phyloP scores from a whole-genome alignment of 1,140 invertebrate genomes.

The Eciton burchellii region DNA sequence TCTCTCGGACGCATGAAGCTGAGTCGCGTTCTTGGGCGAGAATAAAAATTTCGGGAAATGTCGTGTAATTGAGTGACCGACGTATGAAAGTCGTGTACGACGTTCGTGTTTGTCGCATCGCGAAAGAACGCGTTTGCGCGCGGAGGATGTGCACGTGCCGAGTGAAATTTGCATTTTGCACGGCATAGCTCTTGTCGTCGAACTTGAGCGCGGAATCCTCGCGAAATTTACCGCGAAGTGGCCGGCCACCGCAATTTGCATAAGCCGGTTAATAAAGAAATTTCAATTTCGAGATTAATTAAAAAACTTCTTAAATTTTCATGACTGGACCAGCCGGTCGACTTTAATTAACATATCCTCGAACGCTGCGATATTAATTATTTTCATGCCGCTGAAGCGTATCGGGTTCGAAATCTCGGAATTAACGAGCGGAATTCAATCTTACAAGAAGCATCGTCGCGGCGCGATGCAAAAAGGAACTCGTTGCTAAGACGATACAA shows the following conservation, averaged over 20 bases:
- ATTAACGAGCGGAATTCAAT: conserved; percentile 4
- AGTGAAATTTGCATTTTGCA: conserved; percentile 41
- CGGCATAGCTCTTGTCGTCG: conserved; percentile 7
- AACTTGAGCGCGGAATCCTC: conserved; percentile 34
- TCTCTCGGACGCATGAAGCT: conserved; percentile 3
- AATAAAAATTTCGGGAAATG: conserved; percentile 13
- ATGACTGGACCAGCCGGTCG: background rate
- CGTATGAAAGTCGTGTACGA: conserved; percentile 4
- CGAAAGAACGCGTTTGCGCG: background rate
- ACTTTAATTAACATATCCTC: conserved; percentile 37
- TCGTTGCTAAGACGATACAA: conserved; percentile 11
- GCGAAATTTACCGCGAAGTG: conserved; percentile 37
- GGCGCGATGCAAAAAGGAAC: conserved; percentile 14
- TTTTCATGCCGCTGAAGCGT: conserved; percentile 1
- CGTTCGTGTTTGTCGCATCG: background rate
- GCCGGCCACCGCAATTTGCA: conserved; percentile 37
- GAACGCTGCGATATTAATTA: conserved; percentile 33
- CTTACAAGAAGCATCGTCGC: background rate
- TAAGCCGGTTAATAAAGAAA: conserved; percentile 60
- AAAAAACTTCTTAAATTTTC: conserved; percentile 61
- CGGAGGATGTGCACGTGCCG: background rate
- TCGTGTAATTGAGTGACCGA: conserved; percentile 29
- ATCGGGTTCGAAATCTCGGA: background rate
- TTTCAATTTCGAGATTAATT: conserved; percentile 61
- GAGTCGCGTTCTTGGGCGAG: background rate